Percentiles rank a stretch among this genome's conserved stretches.
These are phyloP conservation scores for Drosophila meridionalis DNA, from an alignment of 2,888 invertebrate genomes.

Conservation along the genomic window DNA sequence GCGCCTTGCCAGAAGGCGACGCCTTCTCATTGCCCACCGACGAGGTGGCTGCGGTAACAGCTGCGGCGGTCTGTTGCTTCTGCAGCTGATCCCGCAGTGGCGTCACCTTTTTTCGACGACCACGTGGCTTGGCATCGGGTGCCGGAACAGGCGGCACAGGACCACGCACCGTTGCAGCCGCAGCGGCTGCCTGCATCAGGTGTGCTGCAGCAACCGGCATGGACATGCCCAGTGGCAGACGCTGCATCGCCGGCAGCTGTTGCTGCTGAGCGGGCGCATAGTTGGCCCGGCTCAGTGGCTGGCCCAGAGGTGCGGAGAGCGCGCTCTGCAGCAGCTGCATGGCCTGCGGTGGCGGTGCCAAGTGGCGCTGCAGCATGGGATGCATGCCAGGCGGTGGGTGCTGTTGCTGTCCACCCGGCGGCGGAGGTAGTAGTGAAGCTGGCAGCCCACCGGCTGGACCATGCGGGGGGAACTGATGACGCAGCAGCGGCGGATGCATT, in stretches of 20 bases:
- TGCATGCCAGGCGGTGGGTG: slow-evolving; percentile 57
- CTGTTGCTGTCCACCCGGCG: slow-evolving; percentile 49
- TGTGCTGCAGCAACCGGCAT: slow-evolving; percentile 64
- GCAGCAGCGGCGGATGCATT: slow-evolving; percentile 83
- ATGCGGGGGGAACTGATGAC: slow-evolving; percentile 77
- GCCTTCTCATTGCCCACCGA: slow-evolving; percentile 33
- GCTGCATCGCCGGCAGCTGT: slow-evolving; percentile 60
- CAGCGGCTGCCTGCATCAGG: slow-evolving; percentile 64
- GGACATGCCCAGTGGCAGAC: slow-evolving; percentile 66
- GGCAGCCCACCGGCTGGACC: slow-evolving; percentile 43
- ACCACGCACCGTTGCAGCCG: slow-evolving; percentile 51
- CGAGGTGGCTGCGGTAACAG: slow-evolving; percentile 85
- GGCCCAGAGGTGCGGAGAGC: slow-evolving; percentile 83
- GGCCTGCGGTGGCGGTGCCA: slow-evolving; percentile 69
- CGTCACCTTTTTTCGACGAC: slow-evolving; percentile 85
- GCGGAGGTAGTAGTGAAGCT: slow-evolving; percentile 63
- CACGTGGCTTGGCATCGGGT: slow-evolving; percentile 80
- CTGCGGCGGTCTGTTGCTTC: slow-evolving; percentile 86
- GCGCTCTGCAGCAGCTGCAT: slow-evolving; percentile 82
- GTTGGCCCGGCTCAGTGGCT: slow-evolving; percentile 71
- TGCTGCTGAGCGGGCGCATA: slow-evolving; percentile 64
- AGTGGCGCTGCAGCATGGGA: slow-evolving; percentile 79
- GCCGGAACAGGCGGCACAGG: slow-evolving; percentile 43
- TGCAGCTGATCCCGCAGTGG: slow-evolving; percentile 85
- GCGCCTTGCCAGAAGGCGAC: slow-evolving; percentile 31